phyloP scores from a whole-genome alignment of 2,113 vertebrate genomes.

The Stegostoma tigrinum region DNA sequence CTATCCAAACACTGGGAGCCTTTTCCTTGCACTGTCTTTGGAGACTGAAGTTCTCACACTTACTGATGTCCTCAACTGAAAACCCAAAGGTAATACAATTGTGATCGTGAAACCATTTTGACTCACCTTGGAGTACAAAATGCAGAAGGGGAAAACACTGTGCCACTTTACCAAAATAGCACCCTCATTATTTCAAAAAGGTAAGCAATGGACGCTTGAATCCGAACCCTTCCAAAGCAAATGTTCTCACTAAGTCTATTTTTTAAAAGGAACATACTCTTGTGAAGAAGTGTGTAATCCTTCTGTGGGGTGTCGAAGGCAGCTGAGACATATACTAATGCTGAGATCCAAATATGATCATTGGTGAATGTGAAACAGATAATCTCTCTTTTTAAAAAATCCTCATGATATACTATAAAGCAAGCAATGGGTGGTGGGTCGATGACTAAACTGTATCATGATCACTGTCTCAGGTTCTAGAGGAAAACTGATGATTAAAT shows the following conservation, averaged over 20 bases:
- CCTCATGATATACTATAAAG: not conserved
- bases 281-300: not conserved
- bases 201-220: not conserved
- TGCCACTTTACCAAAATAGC: not conserved
- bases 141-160: not conserved
- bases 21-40: not conserved
- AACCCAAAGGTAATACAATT: not conserved
- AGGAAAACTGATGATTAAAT: not conserved
- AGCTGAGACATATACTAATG: not conserved
- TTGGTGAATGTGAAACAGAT: not conserved
- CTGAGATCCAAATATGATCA: not conserved
- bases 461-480: not conserved
- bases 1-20: not conserved
- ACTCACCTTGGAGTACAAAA: not conserved
- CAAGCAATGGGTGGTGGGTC: not conserved
- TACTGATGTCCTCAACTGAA: not conserved
- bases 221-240: not conserved
- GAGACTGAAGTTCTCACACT: not conserved
- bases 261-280: not conserved
- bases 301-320: not conserved
- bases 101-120: not conserved
- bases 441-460: not conserved
- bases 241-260: not conserved
- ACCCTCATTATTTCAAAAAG: not conserved
- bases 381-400: not conserved